Evolutionary conservation across 2,113 vertebrate species (phyloP).

Genomic region (Nerophis lumbriciformis): DNA sequence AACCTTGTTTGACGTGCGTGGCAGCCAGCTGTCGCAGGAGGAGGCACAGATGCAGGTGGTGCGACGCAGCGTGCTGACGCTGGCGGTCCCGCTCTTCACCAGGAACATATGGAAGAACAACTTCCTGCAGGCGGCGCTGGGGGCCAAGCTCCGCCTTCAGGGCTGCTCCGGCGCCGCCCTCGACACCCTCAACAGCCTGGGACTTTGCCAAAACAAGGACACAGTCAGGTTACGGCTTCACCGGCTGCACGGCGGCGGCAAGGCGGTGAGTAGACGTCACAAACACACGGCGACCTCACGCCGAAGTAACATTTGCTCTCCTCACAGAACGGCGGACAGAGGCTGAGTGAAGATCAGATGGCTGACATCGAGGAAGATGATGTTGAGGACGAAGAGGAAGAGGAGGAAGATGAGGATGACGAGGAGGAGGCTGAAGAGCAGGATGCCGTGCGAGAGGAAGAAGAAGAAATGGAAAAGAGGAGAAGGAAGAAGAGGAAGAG

Average conservation of each 20-base stretch:
- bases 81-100: slow-evolving; percentile 61
- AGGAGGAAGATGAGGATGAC: neutral
- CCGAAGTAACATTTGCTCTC: neutral
- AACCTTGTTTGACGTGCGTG: slow-evolving; percentile 1
- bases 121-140: slow-evolving; percentile 59
- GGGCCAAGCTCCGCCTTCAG: slow-evolving; percentile 56
- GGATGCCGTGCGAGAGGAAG: slow-evolving; percentile 10
- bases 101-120: slow-evolving; percentile 67
- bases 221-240: slow-evolving; percentile 51
- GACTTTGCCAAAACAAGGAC: slow-evolving; percentile 65
- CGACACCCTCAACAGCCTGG: slow-evolving; percentile 61
- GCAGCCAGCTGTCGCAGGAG: slow-evolving; percentile 51
- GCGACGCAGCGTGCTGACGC: slow-evolving; percentile 50
- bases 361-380: slow-evolving; percentile 24
- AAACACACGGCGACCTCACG: neutral
- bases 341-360: slow-evolving; percentile 22
- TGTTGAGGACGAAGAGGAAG: slow-evolving; percentile 1
- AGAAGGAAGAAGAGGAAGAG: slow-evolving; percentile 26
- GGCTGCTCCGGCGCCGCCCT: slow-evolving; percentile 53
- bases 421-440: neutral
- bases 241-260: slow-evolving; percentile 34
- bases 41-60: slow-evolving; percentile 53
- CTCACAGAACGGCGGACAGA: slow-evolving; percentile 29
- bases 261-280: slow-evolving; percentile 33
- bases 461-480: slow-evolving; percentile 23